phyloP scores from a whole-genome alignment of 2,113 vertebrate genomes.

The Hippolais icterina region DNA sequence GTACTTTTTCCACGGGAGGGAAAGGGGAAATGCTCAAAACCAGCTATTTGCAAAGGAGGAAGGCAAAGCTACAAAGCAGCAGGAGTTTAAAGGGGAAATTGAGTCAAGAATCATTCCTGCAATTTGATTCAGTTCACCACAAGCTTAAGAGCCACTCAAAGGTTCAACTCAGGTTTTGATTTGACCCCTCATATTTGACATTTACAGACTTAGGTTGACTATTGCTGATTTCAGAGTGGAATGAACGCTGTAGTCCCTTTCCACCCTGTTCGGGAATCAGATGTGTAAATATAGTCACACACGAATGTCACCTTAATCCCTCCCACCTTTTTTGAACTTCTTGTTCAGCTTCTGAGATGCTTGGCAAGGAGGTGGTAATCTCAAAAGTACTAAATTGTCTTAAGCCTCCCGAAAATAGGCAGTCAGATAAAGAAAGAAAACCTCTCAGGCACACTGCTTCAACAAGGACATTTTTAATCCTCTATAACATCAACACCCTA shows the following conservation, averaged over 20 bases:
- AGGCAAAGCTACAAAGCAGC: not conserved
- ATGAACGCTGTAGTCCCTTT: not conserved
- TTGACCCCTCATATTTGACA: not conserved
- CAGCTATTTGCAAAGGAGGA: not conserved
- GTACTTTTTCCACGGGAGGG: not conserved
- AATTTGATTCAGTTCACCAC: not conserved
- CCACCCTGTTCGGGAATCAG: not conserved
- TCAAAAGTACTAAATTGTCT: conserved; percentile 1
- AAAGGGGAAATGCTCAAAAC: not conserved
- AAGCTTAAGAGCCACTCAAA: not conserved
- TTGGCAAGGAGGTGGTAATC: not conserved
- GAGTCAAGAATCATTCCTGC: not conserved
- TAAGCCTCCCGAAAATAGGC: not conserved
- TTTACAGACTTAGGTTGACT: not conserved
- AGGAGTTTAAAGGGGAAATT: not conserved
- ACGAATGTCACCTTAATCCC: not conserved
- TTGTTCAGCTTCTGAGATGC: not conserved
- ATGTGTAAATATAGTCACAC: not conserved
- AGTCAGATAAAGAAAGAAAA: not conserved
- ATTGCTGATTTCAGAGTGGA: not conserved
- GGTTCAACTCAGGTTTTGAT: not conserved
- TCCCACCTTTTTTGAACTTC: not conserved
- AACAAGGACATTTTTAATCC: not conserved
- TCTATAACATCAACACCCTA: not conserved
- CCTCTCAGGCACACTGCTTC: not conserved